phyloP scores from a whole-genome alignment of 2,888 invertebrate species.

The Drosophila testacea region DNA sequence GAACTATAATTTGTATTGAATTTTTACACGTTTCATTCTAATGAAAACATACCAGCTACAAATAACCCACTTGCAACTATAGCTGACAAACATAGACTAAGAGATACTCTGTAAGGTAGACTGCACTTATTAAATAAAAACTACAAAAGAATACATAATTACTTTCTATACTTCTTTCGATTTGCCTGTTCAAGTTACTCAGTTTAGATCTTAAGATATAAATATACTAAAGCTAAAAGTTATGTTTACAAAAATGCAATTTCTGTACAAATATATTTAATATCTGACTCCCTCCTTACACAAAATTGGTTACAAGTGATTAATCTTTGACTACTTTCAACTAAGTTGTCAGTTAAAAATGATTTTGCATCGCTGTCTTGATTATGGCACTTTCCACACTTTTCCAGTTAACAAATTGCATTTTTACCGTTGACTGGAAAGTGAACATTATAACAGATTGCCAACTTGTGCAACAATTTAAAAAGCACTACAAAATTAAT shows the following conservation, averaged over 20 bases:
- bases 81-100: not conserved
- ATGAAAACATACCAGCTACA: constrained; percentile 41
- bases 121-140: too few species aligned
- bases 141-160: too few species aligned
- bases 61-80: constrained; percentile 6
- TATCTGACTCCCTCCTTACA: not conserved
- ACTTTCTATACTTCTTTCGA: too few species aligned
- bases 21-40: constrained; percentile 75
- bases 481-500: constrained; percentile 63
- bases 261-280: not conserved
- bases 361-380: constrained; percentile 12
- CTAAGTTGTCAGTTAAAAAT: constrained; percentile 10
- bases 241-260: not conserved
- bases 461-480: constrained; percentile 62
- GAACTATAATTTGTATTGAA: constrained; percentile 57
- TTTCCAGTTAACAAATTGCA: constrained; percentile 22
- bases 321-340: constrained; percentile 9
- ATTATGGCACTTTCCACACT: constrained; percentile 31
- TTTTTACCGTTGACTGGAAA: constrained; percentile 34
- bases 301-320: not conserved
- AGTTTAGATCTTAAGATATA: too few species aligned
- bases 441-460: constrained; percentile 24
- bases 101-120: constrained; percentile 1
- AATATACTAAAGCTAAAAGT: too few species aligned
- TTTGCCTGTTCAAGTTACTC: too few species aligned